Base-by-base conservation (phyloP, 2,797 vertebrate species). In the Pelobates cultripes region DNA sequence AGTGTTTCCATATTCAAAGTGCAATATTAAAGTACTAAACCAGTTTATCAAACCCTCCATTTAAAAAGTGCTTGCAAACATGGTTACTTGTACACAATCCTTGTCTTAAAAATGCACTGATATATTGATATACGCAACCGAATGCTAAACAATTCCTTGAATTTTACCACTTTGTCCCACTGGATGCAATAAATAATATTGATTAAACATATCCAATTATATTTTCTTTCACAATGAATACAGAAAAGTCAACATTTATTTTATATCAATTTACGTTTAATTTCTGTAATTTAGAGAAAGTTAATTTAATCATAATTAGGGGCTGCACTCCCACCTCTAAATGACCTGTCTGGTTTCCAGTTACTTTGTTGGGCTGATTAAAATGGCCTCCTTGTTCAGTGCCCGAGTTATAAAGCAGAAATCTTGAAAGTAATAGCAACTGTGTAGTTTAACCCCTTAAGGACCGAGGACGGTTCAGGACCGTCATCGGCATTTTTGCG, bases 281-380 rank as follows among this genome's bases (percentile, higher is more conserved):
- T 15, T 64, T 28, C 43, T 6, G 44, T 3, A 51, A 51, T 67
- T 76, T 67, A 3, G 42, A 10, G 28, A 13, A 60, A 5, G 69
- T 5, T 63, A 12, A 41, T 80, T 80, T 74, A 80, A 80, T 80
- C 78, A 67, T 80, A 67, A 60, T 80, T 80, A 74, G 47, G 60
- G 78, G 47, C 42, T 12, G 7, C 70, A 3, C 10, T 47, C 78
- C 5, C 12, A 3, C 76, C 76, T 70, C 42, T 55, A 70, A 66
- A 55, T 57, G 70, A 66, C 47, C 71, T 68, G 44, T 72, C 67
- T 68, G 66, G 42, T 15, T 80, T 74, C 66, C 63, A 43, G 12
- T 47, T 12, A 4, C n/a, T 60, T 72, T 74, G 6, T 17, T 68
- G 14, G 53, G 13, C 28, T 68, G 63, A 80, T 80, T 73, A 80